These are phyloP conservation scores for Balanococcus diminutus DNA, from an alignment of 2,888 invertebrate species.

Conservation along the genomic window DNA sequence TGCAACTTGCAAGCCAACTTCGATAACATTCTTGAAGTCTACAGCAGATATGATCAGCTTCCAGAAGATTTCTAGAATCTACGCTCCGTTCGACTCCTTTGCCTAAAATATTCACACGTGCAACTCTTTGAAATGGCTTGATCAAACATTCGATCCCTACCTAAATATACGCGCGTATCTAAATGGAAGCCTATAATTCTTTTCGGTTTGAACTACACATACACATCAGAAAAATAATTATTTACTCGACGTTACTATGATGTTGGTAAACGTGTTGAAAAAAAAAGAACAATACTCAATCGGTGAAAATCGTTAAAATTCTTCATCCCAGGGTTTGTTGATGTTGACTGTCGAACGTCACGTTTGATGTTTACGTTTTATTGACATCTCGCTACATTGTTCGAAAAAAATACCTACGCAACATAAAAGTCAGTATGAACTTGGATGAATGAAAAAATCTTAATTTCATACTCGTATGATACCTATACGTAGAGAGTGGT, in stretches of 20 bases:
- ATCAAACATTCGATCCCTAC: neutral
- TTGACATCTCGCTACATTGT: neutral
- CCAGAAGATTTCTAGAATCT: no score
- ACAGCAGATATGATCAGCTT: no score
- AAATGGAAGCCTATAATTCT: neutral
- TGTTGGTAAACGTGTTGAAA: neutral
- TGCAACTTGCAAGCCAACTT: no score
- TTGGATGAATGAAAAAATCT: neutral
- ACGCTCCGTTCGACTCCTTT: no score
- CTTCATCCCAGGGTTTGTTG: neutral
- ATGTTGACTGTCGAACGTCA: neutral
- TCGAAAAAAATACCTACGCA: neutral
- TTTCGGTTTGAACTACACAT: neutral
- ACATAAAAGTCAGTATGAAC: neutral
- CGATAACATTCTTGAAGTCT: no score
- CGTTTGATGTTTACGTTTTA: constrained; percentile 7
- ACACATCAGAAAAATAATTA: neutral
- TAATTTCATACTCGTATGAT: neutral
- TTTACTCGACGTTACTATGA: neutral
- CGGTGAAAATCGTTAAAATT: neutral
- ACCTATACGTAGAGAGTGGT: neutral
- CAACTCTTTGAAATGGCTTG: neutral
- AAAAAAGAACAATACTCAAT: neutral
- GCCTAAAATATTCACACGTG: neutral
- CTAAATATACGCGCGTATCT: neutral